Evolutionary conservation across 2,113 vertebrate species (phyloP), one percentile per base, ranked within the genome.

Genomic region (Gallinago jamesoni): DNA sequence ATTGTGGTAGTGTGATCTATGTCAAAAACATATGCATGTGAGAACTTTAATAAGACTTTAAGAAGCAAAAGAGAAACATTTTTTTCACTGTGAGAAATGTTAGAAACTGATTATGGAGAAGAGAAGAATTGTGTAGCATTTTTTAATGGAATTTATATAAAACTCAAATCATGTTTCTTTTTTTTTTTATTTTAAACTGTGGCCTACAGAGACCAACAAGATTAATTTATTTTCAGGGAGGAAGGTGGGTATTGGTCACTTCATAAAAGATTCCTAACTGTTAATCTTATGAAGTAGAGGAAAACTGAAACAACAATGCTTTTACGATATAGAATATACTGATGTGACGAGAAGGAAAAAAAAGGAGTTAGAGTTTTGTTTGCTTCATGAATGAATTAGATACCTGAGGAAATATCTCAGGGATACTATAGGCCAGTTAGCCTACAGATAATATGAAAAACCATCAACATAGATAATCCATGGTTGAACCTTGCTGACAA

Each of bases 1-100:
- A 25, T 31, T 30, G 33, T 33, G 45, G 53, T n/a, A 89, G 23
- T 70, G n/a, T 87, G 96, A 96, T 97, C 92, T 95, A 67, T 90
- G 89, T 10, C 62, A 87, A 68, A 48, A 75, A 62, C 14, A 25
- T 52, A 30, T 20, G n/a, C 35, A 84, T 72, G 22, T 82, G 84
- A 94, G 39, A 82, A 25, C 37, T 93, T 89, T 89, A 94, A 68
- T 69, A 75, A 87, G 39, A 55, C 56, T 89, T 93, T 90, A 77
- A 90, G 66, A 81, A 92, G 73, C 25, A 87, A 87, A 76, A 93
- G 7, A 72, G 43, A 83, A 74, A 2, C 24, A 82, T 39, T 14
- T 12, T 57, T 85, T 93, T 83, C 59, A 52, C 27, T 41, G 30
- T 37, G 45, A 86, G 47, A 86, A 47, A 59, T 1, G 0, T 57